Base-by-base conservation (phyloP, 2,797 vertebrate genomes). In the Malurus splendens region DNA sequence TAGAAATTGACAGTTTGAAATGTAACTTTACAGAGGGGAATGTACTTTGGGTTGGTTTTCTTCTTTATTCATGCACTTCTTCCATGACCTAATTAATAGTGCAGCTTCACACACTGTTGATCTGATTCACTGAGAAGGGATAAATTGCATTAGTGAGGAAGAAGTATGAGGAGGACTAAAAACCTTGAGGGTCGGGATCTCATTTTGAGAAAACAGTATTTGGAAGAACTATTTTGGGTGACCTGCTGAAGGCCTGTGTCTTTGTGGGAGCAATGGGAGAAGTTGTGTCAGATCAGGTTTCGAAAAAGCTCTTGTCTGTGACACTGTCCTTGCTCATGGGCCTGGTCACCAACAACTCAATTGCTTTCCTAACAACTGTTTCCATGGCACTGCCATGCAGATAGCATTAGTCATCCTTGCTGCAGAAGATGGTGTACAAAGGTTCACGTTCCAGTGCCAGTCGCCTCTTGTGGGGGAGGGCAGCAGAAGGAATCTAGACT, bases 341-440 rank as follows among this genome's bases (percentile, higher is more conserved):
- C 32, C 52, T 61, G 30, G 44, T 64, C 85, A 86, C 17, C 41
- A 82, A 39, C 33, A 80, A 9, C 18, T 38, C 23, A 22, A 5
- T 4, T 84, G 64, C 20, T 61, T 62, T 85, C 51, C 48, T 68
- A 90, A 91, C 32, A 41, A 11, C 38, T 22, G 64, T 88, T 92
- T 67, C 91, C 62, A 50, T 32, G 30, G 66, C 60, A 50, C 30
- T 41, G 48, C 64, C 45, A 42, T 6, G 33, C 32, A 61, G 44
- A 17, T 16, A 47, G 2, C 14, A 48, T 74, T 82, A 75, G 22
- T 87, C 83, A 89, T 59, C 51, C 67, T 55, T 41, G 33, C 61
- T 74, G 45, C 41, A 86, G 81, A 61, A 57, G 22, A 62, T 25
- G 18, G 23, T 71, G 64, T 56, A 67, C 54, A 70, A 73, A 87